Base-by-base conservation (phyloP, 2,797 vertebrate genomes). In the Diplodus sargus region DNA sequence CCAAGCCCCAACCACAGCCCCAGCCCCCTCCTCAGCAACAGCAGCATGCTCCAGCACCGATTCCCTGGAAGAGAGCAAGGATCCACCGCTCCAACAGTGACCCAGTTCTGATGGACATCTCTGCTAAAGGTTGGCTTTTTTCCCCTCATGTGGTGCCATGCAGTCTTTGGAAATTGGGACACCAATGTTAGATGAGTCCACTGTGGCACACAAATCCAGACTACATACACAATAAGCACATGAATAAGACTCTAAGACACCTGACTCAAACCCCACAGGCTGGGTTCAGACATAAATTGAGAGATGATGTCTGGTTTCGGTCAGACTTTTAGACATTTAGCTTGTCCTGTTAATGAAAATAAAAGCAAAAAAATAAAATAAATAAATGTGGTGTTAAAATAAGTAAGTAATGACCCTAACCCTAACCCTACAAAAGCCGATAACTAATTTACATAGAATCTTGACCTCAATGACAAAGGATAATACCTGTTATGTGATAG, bases 81-180 rank as follows among this genome's bases (percentile, higher is more conserved):
- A 58, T 89, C n/a, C 68, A 63, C 1, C 89, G 85, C 22, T 85
- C 77, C 70, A 90, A 48, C 67, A 90, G 89, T 53, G 87, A 90
- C 56, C 87, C 89, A 1, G 69, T 86, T 16, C 53, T 90, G 60
- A 67, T 77, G 48, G 79, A 85, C 48, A 42, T 82, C 0, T 0
- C 47, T 39, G 70, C 75, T 62, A 89, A 83, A 89, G 87, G 89
- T 88, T 17, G 5, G 45, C 42, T 17, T 5, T 5, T n/a, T 49
- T 39, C 34, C 23, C 8, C 23, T 57, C 54, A 39, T 13, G 0
- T n/a, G 1, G 10, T 53, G 18, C n/a, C 45, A 4, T 23, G 17
- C 3, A 28, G 8, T 28, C 1, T 75, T n/a, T 43, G 30, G 12
- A 57, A 34, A 28, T 47, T 34, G 34, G 34, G 8, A 34, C 8